A percentile compares a stretch with the other conserved stretches of the same genome.
Conservation (phyloP, 2,113 vertebrate genomes). For the Ctenomys sociabilis region DNA sequence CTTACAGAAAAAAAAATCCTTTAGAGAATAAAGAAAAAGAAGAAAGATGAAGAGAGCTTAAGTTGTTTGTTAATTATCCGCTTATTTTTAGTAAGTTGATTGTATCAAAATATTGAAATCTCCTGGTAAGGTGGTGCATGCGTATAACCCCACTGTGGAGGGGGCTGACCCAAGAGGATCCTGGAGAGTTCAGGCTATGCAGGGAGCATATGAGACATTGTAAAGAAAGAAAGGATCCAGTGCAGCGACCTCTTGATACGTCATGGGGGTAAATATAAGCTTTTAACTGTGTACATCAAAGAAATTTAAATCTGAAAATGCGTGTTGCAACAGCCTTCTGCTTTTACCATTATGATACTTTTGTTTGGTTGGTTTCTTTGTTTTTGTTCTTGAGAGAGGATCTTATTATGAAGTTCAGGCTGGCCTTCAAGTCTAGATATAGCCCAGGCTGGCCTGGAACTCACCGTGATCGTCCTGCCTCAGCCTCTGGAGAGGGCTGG, state of each 20-base stretch:
- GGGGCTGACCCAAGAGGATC: not conserved
- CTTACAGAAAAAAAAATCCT: not conserved
- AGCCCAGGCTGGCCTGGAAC: not conserved
- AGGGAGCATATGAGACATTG: not conserved
- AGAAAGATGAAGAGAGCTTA: not conserved
- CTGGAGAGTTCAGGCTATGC: not conserved
- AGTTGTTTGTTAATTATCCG: not conserved
- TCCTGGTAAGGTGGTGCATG: not conserved
- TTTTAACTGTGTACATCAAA: not conserved
- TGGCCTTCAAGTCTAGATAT: not conserved
- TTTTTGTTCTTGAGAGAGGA: not conserved
- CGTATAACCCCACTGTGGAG: not conserved
- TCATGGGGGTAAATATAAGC: not conserved
- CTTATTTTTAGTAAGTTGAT: not conserved
- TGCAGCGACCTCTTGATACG: constrained; percentile 4
- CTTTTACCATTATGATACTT: not conserved
- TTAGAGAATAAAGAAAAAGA: not conserved
- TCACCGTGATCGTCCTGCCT: not conserved
- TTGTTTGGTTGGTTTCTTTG: not conserved
- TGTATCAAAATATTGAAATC: constrained; percentile 14
- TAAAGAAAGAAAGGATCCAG: not conserved
- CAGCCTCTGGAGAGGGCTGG: not conserved
- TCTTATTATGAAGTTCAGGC: not conserved
- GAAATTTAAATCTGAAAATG: constrained; percentile 37
- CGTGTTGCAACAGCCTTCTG: not conserved